Base-by-base conservation (phyloP, 1,140 invertebrate genomes). In the Ooceraea biroi region DNA sequence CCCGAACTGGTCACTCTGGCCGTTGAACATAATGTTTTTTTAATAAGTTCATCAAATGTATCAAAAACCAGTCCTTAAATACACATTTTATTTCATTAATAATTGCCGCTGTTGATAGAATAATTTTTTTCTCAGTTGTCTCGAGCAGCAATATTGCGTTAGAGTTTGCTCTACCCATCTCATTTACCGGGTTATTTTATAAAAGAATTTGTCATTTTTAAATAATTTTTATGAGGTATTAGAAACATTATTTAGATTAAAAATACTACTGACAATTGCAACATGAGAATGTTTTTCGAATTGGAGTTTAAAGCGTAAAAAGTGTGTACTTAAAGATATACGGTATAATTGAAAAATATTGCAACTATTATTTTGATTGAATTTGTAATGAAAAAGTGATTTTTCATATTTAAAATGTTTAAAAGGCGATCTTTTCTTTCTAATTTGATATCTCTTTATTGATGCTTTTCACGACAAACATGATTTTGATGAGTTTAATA, bases 41-140 rank as follows among this genome's bases (percentile, higher is more conserved):
- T 46, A 60, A 73, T 19, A 44, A 25, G 17, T 74, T 60, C 25
- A 41, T 73, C n/a, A 12, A 74, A 74, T 60, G 72, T 46, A 74
- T 73, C 10, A 27, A 44, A 46, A 60, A 60, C 14, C 41, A 12
- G 7, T 60, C 14, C 41, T 73, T 73, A 25, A n/a, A 57, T 41
- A 22, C 50, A 55, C 52, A 27, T 73, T 17, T 57, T 25, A 58
- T 71, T 2, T 73, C 36, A 5, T 2, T 58, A 58, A 14, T 58
- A 58, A 58, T 41, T 73, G 36, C 22, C 22, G 12, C 19, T n/a
- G 30, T 12, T 63, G 17, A 12, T 41, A 41, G 1, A 57, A 8
- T 1, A 58, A 44, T 5, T 25, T 68, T 36, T 30, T 44, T 57
- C 5, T 60, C 36, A 25, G 41, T 44, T 73, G 14, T 27, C 41